Evolutionary conservation across 2,113 vertebrate species (phyloP), one percentile per base, ranked within the genome.

Genomic region (Balaenoptera acutorostrata): DNA sequence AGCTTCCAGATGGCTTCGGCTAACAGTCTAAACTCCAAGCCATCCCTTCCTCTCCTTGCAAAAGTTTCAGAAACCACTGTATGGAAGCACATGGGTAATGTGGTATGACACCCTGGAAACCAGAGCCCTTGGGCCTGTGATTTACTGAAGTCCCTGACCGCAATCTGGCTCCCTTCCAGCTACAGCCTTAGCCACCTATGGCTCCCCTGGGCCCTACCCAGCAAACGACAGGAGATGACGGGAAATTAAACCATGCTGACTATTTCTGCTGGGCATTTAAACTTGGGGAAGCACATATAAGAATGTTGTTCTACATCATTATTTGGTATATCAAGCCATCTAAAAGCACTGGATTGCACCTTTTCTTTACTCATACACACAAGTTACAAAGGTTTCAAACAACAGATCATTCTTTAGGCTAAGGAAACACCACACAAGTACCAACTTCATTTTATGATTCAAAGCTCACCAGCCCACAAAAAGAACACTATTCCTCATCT

Each of bases 391-490:
- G 8, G 12, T 98, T 98, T 98, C 89, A 97, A 97, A 98, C 97
- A 95, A 98, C 94, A 95, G 92, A 83, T 85, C 96, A 88, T 80
- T 98, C 98, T 96, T 97, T 97, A 98, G 92, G 96, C 97, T 98
- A 96, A 98, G 95, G 97, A 96, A 96, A 97, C 91, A 97, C 96
- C 98, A 98, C 95, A 98, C 97, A 96, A 98, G 98, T 98, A 98
- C 98, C 98, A 98, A 98, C 97, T 98, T 98, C 97, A 84, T 89
- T 98, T 98, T 98, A 99, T 98, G 98, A 98, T 98, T 98, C 98
- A 98, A 98, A 99, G 98, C 97, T 98, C 91, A 97, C 97, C 94
- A 98, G 96, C 93, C 97, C 97, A 97, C 97, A 96, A 97, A 96
- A 91, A 97, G 20, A 97, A 98, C 94, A 80, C 97, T 97, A 97